Evolutionary conservation across 2,113 vertebrate species (phyloP).

Genomic region (Polyodon spathula): DNA sequence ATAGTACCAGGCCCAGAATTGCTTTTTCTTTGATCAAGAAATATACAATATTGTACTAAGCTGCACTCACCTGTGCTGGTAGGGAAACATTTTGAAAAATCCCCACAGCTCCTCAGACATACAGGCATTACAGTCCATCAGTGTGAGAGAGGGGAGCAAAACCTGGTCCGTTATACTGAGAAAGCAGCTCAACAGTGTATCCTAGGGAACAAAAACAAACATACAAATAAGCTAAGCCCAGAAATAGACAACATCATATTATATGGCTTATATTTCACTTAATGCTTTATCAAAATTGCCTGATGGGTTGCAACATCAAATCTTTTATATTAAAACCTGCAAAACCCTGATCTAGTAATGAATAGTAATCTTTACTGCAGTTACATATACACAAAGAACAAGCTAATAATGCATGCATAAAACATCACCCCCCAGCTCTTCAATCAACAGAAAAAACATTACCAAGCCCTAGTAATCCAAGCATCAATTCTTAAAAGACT

Average conservation of each 20-base stretch:
- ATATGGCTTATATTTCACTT: constrained; percentile 12
- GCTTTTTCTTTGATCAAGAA: too few species aligned
- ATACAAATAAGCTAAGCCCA: constrained; percentile 18
- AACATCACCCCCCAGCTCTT: too few species aligned
- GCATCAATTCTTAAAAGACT: too few species aligned
- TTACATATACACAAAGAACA: neutral
- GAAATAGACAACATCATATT: constrained; percentile 15
- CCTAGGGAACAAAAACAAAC: constrained; percentile 45
- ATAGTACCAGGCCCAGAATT: too few species aligned
- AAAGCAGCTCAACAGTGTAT: constrained; percentile 76
- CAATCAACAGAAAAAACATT: too few species aligned
- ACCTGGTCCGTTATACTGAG: constrained; percentile 79
- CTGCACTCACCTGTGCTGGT: constrained; percentile 29
- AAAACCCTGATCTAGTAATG: neutral
- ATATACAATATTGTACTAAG: neutral
- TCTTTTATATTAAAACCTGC: neutral
- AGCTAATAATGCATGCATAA: neutral
- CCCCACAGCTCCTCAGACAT: constrained; percentile 94
- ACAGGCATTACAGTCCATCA: constrained; percentile 90
- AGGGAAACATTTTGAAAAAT: constrained; percentile 19
- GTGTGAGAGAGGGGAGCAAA: constrained; percentile 71
- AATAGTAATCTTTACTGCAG: neutral
- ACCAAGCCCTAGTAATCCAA: too few species aligned
- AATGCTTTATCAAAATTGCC: too few species aligned
- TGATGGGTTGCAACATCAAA: neutral